Evolutionary conservation across 2,888 invertebrate genomes (phyloP), one percentile per base, ranked within the genome.

Genomic region (Eupithecia abbreviata): DNA sequence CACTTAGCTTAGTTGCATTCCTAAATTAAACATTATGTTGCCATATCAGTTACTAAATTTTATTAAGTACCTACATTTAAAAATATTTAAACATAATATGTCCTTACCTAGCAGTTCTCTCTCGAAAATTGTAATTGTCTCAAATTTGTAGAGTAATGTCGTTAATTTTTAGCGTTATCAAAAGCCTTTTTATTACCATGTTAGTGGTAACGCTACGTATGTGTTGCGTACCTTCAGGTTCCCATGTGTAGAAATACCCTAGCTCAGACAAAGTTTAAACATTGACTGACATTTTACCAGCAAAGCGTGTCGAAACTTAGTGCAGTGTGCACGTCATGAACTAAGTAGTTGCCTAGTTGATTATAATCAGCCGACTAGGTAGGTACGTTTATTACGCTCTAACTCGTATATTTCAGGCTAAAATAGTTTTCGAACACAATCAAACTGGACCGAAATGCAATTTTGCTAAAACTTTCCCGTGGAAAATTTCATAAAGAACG

Each of bases 381-480:
- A 12, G 18, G 18, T 68, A 47, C 18, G 49, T 9, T 55, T 66
- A 71, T 51, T 65, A 30, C 55, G 66, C 13, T 67, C 62, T 47
- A 70, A 68, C 45, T 67, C 45, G 43, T 66, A 62, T 30, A 55
- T 15, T 69, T 42, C 51, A 72, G 13, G 43, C 62, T 72, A 51
- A 72, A 74, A 67, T 55, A 55, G 47, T 55, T 77, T 73, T 79
- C 73, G 76, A 81, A 76, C 77, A 43, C 18, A 49, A 5, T 6
- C 6, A 43, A 71, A 74, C 71, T 71, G 30, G 30, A 12, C 30
- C 30, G 73, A 58, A 77, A 7, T 80, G 70, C 77, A 74, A 71
- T 71, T 78, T 74, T 71, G 68, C 72, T 82, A 73, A 77, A 81
- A 80, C 71, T 79, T 18, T 66, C 73, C 72, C 76, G 79, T 76